Conservation (phyloP, 92 coral and sea anemone species). For the Epizoanthus scotinus region DNA sequence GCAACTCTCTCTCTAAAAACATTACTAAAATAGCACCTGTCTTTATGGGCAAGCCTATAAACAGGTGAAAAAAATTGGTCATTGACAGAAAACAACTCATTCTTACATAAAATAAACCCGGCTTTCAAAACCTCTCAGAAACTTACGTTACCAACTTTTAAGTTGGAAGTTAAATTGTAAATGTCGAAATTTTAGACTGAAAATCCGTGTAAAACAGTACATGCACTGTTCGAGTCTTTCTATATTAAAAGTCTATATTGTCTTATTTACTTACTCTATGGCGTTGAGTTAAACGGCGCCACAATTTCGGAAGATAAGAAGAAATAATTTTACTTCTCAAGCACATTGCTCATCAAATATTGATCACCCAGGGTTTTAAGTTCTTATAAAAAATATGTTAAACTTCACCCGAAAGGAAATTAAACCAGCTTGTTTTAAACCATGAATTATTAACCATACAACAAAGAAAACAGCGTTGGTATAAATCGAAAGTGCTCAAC, state of each 20-base stretch:
- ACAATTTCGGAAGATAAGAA: constrained; percentile 9
- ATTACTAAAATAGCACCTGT: constrained; percentile 28
- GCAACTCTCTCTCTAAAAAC: constrained; percentile 2
- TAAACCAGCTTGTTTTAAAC: constrained; percentile 11
- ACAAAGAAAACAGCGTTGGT: neutral
- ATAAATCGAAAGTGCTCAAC: neutral
- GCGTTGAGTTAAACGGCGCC: constrained; percentile 9
- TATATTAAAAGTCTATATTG: too few relatives aligned
- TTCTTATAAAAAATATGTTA: neutral
- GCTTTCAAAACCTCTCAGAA: too few relatives aligned
- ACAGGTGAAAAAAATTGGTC: constrained; percentile 2
- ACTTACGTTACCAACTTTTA: too few relatives aligned
- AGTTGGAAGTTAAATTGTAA: too few relatives aligned
- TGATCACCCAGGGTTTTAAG: neutral
- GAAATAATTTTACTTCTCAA: constrained; percentile 26
- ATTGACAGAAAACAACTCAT: neutral
- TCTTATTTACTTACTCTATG: neutral
- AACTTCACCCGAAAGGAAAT: neutral
- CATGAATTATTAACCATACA: neutral
- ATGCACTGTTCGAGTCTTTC: too few relatives aligned
- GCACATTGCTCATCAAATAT: neutral
- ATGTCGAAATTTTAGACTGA: too few relatives aligned
- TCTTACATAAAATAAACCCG: too few relatives aligned
- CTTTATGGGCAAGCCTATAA: neutral
- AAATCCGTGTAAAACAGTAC: too few relatives aligned